Evolutionary conservation across 1,140 invertebrate genomes (phyloP), one percentile per base, ranked within the genome.

Genomic region (Stenopsyche tienmushanensis): DNA sequence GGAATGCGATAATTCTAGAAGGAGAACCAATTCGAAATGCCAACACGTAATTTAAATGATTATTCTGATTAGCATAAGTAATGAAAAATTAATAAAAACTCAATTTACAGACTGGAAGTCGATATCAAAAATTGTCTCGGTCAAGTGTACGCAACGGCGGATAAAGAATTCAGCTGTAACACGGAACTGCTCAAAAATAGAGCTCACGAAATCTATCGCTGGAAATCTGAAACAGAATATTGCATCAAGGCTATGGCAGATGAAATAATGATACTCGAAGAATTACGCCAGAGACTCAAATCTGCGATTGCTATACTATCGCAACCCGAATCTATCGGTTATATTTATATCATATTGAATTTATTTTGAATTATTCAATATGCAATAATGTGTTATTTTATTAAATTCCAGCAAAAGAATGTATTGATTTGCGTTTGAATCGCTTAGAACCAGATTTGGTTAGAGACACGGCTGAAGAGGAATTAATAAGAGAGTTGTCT

Each of bases 401-500:
- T n/a, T n/a, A n/a, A n/a, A 29, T 62, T 66, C 74, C 74, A 72
- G 83, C 83, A 0, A 81, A 77, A 62, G 90, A 93, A 74, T 91
- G 89, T 75, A 76, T 95, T 18, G 87, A 91, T 50, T 82, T 90
- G 58, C 82, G 92, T 26, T 84, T 88, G 8, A 86, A 84, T 21
- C 82, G 92, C 50, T 82, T 90, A 34, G 88, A 90, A 65, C 84
- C 88, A 0, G 92, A 95, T 78, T 76, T 93, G 25, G 90, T 92
- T 0, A 81, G 90, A 21, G 93, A 96, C 73, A 78, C 86, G 49
- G 87, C 91, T 1, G 92, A 95, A 77, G 85, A 91, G 67, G 89
- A 92, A 73, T 76, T 95, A 2, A 83, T 88, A 1, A 89, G 87
- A 76, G 90, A 91, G 75, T 75, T 86, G 72, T 83, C 86, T 0